Evolutionary conservation across 2,113 vertebrate species (phyloP), one percentile per base, ranked within the genome.

Genomic region (Zootoca vivipara): DNA sequence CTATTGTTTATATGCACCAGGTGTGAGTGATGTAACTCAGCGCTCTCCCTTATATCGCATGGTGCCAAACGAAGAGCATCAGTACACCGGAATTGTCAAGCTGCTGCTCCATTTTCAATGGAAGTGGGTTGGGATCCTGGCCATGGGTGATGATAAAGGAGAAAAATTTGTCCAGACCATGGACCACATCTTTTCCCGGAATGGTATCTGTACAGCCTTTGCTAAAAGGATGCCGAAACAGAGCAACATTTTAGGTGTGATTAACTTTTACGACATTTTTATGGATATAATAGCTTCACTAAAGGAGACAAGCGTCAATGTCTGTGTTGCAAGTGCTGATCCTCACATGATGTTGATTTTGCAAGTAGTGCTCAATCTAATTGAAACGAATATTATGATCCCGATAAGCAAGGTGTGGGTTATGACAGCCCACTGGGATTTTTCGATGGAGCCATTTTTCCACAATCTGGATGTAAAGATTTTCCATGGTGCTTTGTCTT

Each of bases 361-460:
- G 70, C 80, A 82, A 26, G 0, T 67, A 24, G 80, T 64, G n/a
- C 58, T 88, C 40, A 88, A 52, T 22, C 5, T 77, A 16, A 3
- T 46, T 13, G 40, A 75, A 77, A 46, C n/a, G 18, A n/a, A 28
- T 18, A 9, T 2, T 5, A 38, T 5, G 72, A 9, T 15, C 0
- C 24, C 58, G 0, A 18, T 83, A 12, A 24, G 46, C 8, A 88
- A 77, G 8, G 38, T 88, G 35, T 88, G 87, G 87, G 20, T 88
- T 26, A 88, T 88, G 87, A 88, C 79, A 20, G 80, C 87, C 10
- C 56, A 88, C 12, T 88, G 87, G 87, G 80, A 83, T 33, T 88
- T 88, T 33, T 88, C 80, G 33, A 5, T 16, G 20, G 70, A 65
- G 13, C 22, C 70, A 33, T 33, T 88, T 52, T 42, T 35, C 35